Percentiles rank a stretch among this genome's conserved stretches.
These are phyloP conservation scores for Sipha flava DNA, from an alignment of 1,140 invertebrate species.

Conservation along the genomic window DNA sequence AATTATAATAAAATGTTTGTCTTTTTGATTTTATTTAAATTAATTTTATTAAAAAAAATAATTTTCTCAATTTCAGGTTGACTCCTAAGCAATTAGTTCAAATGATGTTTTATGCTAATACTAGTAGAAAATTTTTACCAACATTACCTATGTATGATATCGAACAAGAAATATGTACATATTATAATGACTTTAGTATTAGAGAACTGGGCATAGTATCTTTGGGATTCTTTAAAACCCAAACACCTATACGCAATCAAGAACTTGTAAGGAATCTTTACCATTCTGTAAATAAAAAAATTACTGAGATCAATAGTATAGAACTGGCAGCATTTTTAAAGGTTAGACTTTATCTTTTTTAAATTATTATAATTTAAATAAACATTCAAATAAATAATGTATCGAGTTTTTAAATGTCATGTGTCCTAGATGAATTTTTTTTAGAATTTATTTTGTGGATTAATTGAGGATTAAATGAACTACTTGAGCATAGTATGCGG, in stretches of 20 bases:
- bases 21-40: not conserved
- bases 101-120: conserved; percentile 26
- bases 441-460: no score
- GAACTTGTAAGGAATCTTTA: not conserved
- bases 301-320: not conserved
- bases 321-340: conserved; percentile 16
- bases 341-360: not conserved
- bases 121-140: conserved; percentile 5
- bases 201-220: not conserved
- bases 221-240: conserved; percentile 6
- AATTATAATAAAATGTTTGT: not conserved
- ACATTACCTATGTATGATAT: conserved; percentile 12
- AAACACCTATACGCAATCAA: conserved; percentile 5
- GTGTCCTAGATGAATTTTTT: no score
- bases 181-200: not conserved
- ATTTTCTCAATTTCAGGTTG: not conserved
- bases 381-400: not conserved
- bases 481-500: no score
- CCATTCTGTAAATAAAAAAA: not conserved
- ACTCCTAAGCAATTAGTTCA: conserved; percentile 1
- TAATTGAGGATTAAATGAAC: no score
- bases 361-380: not conserved
- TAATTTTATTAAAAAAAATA: not conserved
- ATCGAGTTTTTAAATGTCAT: not conserved
- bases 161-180: conserved; percentile 2